Percentiles rank a stretch among this genome's conserved stretches.
These are phyloP conservation scores for Octonoba sinensis DNA, from an alignment of 2,888 invertebrate species.

Conservation along the genomic window DNA sequence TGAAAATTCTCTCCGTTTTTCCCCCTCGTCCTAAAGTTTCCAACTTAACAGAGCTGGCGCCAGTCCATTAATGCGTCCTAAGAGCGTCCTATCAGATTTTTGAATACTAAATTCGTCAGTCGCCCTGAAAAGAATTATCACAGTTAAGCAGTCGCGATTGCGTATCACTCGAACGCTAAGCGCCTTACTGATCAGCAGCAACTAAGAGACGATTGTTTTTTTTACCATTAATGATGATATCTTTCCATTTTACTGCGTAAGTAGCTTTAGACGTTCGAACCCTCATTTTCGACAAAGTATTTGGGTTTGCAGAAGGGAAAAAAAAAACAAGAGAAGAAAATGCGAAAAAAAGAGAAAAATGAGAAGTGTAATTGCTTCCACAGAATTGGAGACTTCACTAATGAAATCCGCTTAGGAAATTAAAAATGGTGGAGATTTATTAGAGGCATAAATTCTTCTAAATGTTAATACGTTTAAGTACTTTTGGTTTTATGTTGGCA, in stretches of 20 bases:
- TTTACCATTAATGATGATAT: slow-evolving; percentile 49
- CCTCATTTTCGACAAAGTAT: slow-evolving; percentile 43
- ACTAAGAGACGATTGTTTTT: slow-evolving; percentile 45
- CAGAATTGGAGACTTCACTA: slow-evolving; percentile 53
- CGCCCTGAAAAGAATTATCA: slow-evolving; percentile 38
- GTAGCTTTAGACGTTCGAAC: slow-evolving; percentile 33
- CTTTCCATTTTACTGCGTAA: slow-evolving; percentile 46
- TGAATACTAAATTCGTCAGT: slow-evolving; percentile 23
- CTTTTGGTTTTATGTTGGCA: slow-evolving; percentile 37
- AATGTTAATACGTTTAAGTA: slow-evolving; percentile 47
- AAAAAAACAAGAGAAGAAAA: slow-evolving; percentile 1
- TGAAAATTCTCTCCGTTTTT: slow-evolving; percentile 19
- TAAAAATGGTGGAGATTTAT: slow-evolving; percentile 60
- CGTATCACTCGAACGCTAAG: slow-evolving; percentile 46
- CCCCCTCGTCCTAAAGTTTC: neutral
- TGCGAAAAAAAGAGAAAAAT: neutral
- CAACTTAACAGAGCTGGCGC: slow-evolving; percentile 35
- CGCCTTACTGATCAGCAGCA: slow-evolving; percentile 54
- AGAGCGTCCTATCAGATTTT: slow-evolving; percentile 41
- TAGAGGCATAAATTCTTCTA: slow-evolving; percentile 48
- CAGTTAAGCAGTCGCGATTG: slow-evolving; percentile 58
- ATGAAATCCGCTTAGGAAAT: slow-evolving; percentile 61
- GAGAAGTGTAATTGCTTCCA: slow-evolving; percentile 60
- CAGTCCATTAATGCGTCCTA: slow-evolving; percentile 48
- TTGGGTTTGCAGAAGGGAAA: slow-evolving; percentile 10